Conservation (phyloP, 2,888 invertebrate species). For the Vannuccia rotundouncinata region DNA sequence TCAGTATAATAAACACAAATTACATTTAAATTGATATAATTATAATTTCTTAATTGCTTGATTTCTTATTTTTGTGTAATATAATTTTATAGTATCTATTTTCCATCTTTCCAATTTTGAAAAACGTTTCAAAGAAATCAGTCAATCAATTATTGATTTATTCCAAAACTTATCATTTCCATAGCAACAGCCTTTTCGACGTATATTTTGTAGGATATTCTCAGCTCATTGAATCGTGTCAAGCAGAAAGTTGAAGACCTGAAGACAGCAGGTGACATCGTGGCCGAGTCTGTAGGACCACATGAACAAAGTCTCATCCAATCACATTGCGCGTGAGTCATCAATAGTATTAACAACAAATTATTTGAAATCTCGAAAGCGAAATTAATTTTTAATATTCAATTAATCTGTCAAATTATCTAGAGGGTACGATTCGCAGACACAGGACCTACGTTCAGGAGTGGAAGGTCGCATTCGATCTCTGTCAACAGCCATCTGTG, state of each 20-base stretch:
- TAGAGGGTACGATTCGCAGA: not conserved
- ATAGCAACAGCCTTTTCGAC: not conserved
- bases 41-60: too few relatives aligned
- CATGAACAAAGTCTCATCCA: not conserved
- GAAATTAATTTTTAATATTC: not conserved
- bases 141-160: too few relatives aligned
- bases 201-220: not conserved
- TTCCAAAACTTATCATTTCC: not conserved
- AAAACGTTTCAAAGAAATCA: too few relatives aligned
- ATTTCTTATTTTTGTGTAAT: too few relatives aligned
- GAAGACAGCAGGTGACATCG: not conserved
- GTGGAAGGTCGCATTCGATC: not conserved
- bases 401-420: not conserved
- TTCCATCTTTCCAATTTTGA: too few relatives aligned
- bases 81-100: too few relatives aligned
- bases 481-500: not conserved
- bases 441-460: not conserved
- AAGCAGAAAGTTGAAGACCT: not conserved
- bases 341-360: not conserved
- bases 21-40: too few relatives aligned
- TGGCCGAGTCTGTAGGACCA: not conserved
- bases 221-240: not conserved
- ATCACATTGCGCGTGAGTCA: constrained; percentile 1
- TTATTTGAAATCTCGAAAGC: too few relatives aligned
- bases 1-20: too few relatives aligned